Base-by-base conservation (phyloP, 2,113 vertebrate species). In the Geococcyx californianus region DNA sequence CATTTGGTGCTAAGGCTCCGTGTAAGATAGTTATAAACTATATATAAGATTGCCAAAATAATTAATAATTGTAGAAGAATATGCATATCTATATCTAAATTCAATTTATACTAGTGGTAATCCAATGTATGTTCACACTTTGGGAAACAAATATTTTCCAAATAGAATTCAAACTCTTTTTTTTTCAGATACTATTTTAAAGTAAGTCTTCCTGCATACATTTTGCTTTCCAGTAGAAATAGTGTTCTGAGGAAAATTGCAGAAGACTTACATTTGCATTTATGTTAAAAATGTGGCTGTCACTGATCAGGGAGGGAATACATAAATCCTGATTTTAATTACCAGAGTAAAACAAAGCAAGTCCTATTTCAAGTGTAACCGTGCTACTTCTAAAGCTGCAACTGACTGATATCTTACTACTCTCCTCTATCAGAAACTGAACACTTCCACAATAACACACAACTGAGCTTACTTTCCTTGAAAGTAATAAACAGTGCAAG, bases 391-490 rank as follows among this genome's bases (percentile, higher is more conserved):
- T 72, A 91, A 94, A 96, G 91, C 70, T 97, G 80, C 67, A 84
- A 68, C 90, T 95, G 92, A 84, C 92, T 96, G 92, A 87, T 96
- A 93, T 66, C 66, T 90, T 78, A 88, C 82, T 90, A 45, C 36
- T 89, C 38, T 55, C 20, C 38, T 92, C 47, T 25, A 93, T 49
- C 3, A 0, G 95, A 91, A 97, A 49, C 80, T 90, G 92, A 97
- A 95, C 64, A 78, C 90, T 95, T 98, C 92, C 94, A 84, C 93
- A 94, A 58, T 76, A 95, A 84, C 89, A 87, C 86, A 95, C 84
- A 95, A 94, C 40, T 75, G 76, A 95, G 85, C 86, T 97, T 94
- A 93, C 93, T 97, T 96, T 96, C 63, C 81, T 91, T 97, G 86
- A 92, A 97, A 97, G 78, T 96, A 90, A 86, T 54, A 96, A 90